These are phyloP conservation scores for Mythimna ferrago DNA, from an alignment of 2,888 invertebrate species.

Conservation along the genomic window DNA sequence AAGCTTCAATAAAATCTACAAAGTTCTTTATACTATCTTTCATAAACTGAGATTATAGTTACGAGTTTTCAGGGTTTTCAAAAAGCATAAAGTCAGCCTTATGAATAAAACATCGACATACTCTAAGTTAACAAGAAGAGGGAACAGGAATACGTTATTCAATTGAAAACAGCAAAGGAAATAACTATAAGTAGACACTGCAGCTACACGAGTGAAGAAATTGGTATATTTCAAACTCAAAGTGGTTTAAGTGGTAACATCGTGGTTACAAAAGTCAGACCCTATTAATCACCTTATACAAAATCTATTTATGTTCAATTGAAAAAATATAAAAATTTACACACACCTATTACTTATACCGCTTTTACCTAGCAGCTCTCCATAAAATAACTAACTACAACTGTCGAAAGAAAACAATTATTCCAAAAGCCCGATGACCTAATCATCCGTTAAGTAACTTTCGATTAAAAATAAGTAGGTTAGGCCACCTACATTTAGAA, in stretches of 20 bases:
- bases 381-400: not conserved
- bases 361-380: not conserved
- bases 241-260: not conserved
- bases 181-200: not conserved
- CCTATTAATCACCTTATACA: not conserved
- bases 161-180: constrained; percentile 16
- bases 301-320: not conserved
- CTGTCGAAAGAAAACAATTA: not conserved
- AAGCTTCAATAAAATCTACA: constrained; percentile 28
- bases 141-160: constrained; percentile 16
- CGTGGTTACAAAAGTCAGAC: not conserved
- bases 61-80: constrained; percentile 26
- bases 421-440: not conserved
- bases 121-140: constrained; percentile 30
- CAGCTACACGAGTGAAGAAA: not conserved
- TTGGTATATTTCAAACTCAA: not conserved
- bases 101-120: constrained; percentile 52
- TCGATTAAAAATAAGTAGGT: constrained; percentile 4
- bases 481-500: not conserved
- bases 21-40: constrained; percentile 27
- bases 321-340: not conserved
- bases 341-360: too few species aligned
- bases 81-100: constrained; percentile 22
- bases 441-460: constrained; percentile 5
- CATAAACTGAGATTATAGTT: constrained; percentile 45